Conservation (phyloP, 2,113 vertebrate genomes). For the Todiramphus chloris region DNA sequence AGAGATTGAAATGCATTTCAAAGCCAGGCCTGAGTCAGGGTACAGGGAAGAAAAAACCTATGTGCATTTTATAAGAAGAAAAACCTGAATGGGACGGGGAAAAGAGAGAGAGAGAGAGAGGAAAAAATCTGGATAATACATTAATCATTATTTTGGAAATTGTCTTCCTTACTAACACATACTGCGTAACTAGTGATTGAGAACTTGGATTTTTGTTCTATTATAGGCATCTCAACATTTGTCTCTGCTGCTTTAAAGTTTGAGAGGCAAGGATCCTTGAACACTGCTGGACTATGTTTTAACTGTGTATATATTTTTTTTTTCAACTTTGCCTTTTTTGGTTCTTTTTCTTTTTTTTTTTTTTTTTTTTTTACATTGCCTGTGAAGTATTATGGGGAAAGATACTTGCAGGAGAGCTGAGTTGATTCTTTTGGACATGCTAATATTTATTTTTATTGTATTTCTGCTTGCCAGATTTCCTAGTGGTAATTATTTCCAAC, state of each 20-base stretch:
- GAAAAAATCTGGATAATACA: constrained; percentile 71
- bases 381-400: constrained; percentile 66
- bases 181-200: constrained; percentile 70
- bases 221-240: constrained; percentile 66
- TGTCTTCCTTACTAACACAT: constrained; percentile 69
- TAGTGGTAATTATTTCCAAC: constrained; percentile 44
- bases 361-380: constrained; percentile 49
- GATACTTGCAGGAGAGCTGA: constrained; percentile 63
- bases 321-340: constrained; percentile 67
- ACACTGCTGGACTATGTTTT: constrained; percentile 66
- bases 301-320: constrained; percentile 58
- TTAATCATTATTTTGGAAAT: constrained; percentile 76
- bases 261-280: constrained; percentile 71
- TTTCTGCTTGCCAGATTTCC: constrained; percentile 73
- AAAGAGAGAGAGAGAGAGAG: constrained; percentile 67
- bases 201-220: constrained; percentile 74
- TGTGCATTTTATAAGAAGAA: constrained; percentile 82
- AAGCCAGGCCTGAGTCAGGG: constrained; percentile 98
- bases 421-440: constrained; percentile 61
- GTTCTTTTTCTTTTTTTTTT: neutral
- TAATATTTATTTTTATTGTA: constrained; percentile 69
- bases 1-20: constrained; percentile 99
- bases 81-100: constrained; percentile 77
- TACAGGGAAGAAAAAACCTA: constrained; percentile 84
- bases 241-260: constrained; percentile 74